Evolutionary conservation across 2,797 vertebrate species (phyloP).

Genomic region (Ceryle rudis): DNA sequence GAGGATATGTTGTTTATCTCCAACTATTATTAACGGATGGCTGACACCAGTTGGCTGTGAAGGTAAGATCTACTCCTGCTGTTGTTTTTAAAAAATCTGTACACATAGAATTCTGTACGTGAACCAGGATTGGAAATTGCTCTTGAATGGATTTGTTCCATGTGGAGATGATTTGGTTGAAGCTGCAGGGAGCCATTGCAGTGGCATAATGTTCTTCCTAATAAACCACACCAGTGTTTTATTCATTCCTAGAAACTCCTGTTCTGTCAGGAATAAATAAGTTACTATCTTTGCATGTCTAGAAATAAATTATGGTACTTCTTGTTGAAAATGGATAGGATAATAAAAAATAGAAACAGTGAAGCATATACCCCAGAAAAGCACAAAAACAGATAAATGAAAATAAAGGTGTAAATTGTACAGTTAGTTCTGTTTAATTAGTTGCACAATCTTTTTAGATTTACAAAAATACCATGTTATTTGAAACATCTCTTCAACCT

Average conservation of each 20-base stretch:
- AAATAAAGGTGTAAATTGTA: background rate
- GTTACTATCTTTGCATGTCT: background rate
- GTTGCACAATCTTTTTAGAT: background rate
- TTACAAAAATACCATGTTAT: background rate
- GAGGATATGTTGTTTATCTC: background rate
- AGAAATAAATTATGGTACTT: background rate
- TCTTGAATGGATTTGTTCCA: background rate
- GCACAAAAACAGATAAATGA: background rate
- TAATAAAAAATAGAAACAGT: background rate
- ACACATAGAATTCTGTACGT: background rate
- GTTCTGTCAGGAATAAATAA: background rate
- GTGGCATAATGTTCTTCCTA: background rate
- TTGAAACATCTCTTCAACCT: background rate
- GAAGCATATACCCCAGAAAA: background rate
- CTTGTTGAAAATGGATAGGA: background rate
- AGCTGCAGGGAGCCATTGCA: background rate
- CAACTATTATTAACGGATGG: background rate
- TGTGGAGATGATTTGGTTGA: background rate
- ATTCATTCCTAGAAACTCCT: background rate
- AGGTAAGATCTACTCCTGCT: background rate
- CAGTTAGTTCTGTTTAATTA: background rate
- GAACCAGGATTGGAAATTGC: background rate
- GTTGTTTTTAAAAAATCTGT: background rate
- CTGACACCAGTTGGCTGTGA: background rate
- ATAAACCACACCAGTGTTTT: background rate